Conservation (phyloP, 2,113 vertebrate genomes). For the Genyomyrus donnyi region DNA sequence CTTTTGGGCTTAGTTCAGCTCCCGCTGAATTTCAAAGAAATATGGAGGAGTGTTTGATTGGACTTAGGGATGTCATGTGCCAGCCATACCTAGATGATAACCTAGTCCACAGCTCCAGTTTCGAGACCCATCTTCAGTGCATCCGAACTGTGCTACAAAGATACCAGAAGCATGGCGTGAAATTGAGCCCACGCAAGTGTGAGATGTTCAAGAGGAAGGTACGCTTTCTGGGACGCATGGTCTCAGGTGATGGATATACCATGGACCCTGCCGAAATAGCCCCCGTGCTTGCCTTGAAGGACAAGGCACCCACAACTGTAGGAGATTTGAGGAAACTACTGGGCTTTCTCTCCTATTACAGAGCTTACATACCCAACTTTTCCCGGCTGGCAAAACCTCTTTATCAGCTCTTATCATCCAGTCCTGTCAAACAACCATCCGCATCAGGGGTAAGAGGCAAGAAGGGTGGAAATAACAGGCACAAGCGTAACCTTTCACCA, state of each 20-base stretch:
- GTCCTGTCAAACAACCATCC: background rate
- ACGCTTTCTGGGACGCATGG: too few relatives aligned
- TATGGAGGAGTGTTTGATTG: constrained; percentile 7
- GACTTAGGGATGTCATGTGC: constrained; percentile 2
- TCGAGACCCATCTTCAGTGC: constrained; percentile 3
- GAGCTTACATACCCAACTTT: constrained; percentile 13
- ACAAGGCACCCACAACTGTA: background rate
- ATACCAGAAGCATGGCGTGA: constrained; percentile 21
- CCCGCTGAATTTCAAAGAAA: background rate
- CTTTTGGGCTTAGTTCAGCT: constrained; percentile 6
- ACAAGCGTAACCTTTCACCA: too few relatives aligned
- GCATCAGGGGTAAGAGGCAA: too few relatives aligned
- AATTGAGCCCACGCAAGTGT: constrained; percentile 13
- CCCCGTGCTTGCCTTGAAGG: too few relatives aligned
- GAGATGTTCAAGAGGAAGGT: constrained; percentile 11
- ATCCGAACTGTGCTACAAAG: background rate
- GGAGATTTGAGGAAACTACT: constrained; percentile 8
- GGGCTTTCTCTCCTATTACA: constrained; percentile 12
- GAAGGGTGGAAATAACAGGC: too few relatives aligned
- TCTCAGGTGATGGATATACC: too few relatives aligned
- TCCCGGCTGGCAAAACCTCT: background rate
- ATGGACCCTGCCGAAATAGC: too few relatives aligned
- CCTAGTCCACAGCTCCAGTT: background rate
- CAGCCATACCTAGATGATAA: background rate
- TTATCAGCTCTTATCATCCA: background rate